Evolutionary conservation across 1,140 invertebrate genomes (phyloP), one percentile per base, ranked within the genome.

Genomic region (Spodoptera litura): DNA sequence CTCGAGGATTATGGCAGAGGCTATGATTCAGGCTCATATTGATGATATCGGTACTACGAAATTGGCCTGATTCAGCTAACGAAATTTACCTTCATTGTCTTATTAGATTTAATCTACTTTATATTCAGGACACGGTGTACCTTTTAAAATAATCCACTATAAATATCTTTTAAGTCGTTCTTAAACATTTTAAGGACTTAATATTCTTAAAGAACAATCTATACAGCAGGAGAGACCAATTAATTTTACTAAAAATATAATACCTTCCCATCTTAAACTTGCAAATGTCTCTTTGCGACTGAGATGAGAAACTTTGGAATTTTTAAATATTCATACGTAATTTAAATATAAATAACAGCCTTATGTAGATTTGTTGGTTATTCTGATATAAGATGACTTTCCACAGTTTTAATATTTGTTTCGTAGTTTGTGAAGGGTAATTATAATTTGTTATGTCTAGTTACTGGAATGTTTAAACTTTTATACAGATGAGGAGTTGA

Each of bases 271-370:
- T 68, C 74, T 77, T 66, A 76, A 44, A 76, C 74, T 77, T 66
- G 74, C 74, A 77, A 77, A 77, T 77, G 61, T 77, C 51, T 77
- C 73, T 77, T 76, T 68, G 62, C 61, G 74, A 68, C 52, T 56
- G 74, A 56, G 52, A 77, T 56, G 52, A 77, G 62, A 77, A 66
- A 66, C 74, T 62, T 75, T 55, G 27, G 74, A 74, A 75, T 71
- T 80, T 79, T 79, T 78, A 52, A 78, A 61, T 78, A 71, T 78
- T 78, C 76, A 78, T 78, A 78, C 64, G 11, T 15, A 79, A 79
- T 79, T 79, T 79, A 73, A 79, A 79, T 79, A 79, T 71, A 73
- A 79, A 79, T 79, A 78, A 61, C 76, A 71, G 10, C 66, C 55
- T 71, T 71, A 61, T 61, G 66, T 61, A 78, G 66, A 68, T 68